A percentile compares a stretch with the other conserved stretches of the same genome.
These are phyloP conservation scores for Lophius piscatorius DNA, from an alignment of 2,113 vertebrate species.

Conservation along the genomic window DNA sequence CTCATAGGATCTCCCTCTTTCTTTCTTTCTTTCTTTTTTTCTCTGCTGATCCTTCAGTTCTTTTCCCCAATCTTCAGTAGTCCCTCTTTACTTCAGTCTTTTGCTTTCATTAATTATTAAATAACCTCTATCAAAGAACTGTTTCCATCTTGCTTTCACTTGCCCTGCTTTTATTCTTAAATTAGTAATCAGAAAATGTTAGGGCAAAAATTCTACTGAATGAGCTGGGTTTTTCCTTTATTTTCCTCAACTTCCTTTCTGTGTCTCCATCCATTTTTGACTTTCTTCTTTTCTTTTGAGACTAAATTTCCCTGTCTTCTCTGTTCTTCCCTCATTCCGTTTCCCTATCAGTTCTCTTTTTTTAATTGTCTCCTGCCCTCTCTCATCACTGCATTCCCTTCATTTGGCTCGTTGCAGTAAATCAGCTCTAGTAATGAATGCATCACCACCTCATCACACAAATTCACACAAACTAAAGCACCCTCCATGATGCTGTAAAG, in stretches of 20 bases:
- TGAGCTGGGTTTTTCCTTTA: constrained; percentile 14
- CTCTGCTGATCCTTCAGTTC: constrained; percentile 56
- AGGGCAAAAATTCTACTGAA: constrained; percentile 53
- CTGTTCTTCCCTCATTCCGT: constrained; percentile 41
- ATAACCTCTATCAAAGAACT: constrained; percentile 63
- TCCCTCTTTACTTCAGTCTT: constrained; percentile 58
- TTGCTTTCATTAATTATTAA: constrained; percentile 78
- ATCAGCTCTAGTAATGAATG: constrained; percentile 76
- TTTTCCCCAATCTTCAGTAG: constrained; percentile 52
- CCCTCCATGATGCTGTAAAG: constrained; percentile 58
- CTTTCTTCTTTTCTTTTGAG: constrained; percentile 46
- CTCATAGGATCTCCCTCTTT: constrained; percentile 44
- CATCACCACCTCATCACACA: constrained; percentile 64
- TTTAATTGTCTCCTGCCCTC: constrained; percentile 45
- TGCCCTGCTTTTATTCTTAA: constrained; percentile 68
- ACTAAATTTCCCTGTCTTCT: constrained; percentile 40
- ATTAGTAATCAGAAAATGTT: constrained; percentile 74
- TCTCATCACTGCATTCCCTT: constrained; percentile 37
- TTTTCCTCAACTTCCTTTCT: constrained; percentile 24
- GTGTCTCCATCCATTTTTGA: constrained; percentile 36
- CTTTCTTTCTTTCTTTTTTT: constrained; percentile 30
- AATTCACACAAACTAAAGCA: constrained; percentile 2
- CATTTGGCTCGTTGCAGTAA: constrained; percentile 73
- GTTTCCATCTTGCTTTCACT: constrained; percentile 60
- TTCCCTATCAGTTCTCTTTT: constrained; percentile 25